These are phyloP conservation scores for Oligia latruncula DNA, from an alignment of 2,888 invertebrate species.

Conservation along the genomic window DNA sequence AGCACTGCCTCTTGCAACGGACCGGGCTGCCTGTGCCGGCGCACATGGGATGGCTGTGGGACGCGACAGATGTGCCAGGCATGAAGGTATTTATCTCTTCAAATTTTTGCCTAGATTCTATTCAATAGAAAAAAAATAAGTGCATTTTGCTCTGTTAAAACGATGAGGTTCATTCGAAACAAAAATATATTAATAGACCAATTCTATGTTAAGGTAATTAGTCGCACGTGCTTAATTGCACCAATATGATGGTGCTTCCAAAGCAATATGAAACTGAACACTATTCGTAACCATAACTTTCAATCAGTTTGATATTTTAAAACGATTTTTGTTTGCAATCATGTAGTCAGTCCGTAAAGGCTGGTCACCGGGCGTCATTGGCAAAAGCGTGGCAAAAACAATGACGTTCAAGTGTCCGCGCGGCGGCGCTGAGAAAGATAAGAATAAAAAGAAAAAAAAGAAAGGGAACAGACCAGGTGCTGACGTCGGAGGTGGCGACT, in stretches of 20 bases:
- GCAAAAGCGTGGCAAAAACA: constrained; percentile 85
- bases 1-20: constrained; percentile 85
- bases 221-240: background rate
- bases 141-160: background rate
- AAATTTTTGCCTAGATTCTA: background rate
- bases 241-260: background rate
- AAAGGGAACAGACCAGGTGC: constrained; percentile 73
- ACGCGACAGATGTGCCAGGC: constrained; percentile 79
- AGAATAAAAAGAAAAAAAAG: constrained; percentile 83
- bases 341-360: constrained; percentile 79
- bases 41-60: constrained; percentile 93
- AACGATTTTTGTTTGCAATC: constrained; percentile 3
- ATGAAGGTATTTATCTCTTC: constrained; percentile 75
- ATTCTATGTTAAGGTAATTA: background rate
- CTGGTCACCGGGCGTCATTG: constrained; percentile 90
- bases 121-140: background rate
- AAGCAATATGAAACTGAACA: background rate
- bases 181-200: background rate
- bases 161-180: background rate
- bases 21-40: constrained; percentile 90
- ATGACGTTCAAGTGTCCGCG: constrained; percentile 86
- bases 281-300: background rate
- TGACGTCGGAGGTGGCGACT: constrained; percentile 82
- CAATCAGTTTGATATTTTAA: background rate
- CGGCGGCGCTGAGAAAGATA: constrained; percentile 80